Base-by-base conservation (phyloP, 1,140 invertebrate genomes). In the Trichonephila clavipes region DNA sequence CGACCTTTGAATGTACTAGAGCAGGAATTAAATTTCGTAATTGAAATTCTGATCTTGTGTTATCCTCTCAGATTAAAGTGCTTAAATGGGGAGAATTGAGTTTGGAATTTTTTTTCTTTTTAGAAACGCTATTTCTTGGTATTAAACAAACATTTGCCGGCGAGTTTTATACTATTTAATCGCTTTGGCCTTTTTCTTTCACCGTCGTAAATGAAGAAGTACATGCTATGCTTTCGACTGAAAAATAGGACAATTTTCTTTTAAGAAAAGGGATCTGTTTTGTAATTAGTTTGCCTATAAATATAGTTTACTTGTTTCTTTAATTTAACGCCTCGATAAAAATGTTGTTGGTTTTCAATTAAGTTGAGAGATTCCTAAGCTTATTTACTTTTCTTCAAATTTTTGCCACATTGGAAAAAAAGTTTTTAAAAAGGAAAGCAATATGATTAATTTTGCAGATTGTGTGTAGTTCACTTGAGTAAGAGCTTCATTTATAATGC, bases 31-130 rank as follows among this genome's bases (percentile, higher is more conserved):
- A 62, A 85, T 85, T 92, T 51, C 62, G 40, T 85, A 92, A 92
- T 92, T 92, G 77, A 92, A 92, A 92, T 92, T 92, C 77, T 85
- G 90, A 92, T 92, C 81, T 69, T 85, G 77, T 51, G 16, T 51
- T 10, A 40, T 44, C 40, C 34, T 44, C 59, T 4, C 28, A 85
- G 81, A 92, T 92, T 92, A 85, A 85, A 92, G 34, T 85, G n/a
- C 90, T 85, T 64, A 90, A 90, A 90, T 18, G 61, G 44, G 21
- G 72, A 40, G 72, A 77, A 77, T 77, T 77, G 72, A 77, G 72
- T 77, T 40, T 19, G 28, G 28, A 18, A 19, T 40, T 77, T 28
- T 77, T 77, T 77, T 16, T 72, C 28, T 34, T 77, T 77, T 77
- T 77, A 6, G 6, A 8, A 77, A 19, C 18, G 34, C 72, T 40